These are phyloP conservation scores for Chymomyza costata DNA, from an alignment of 1,140 invertebrate genomes.

Conservation along the genomic window DNA sequence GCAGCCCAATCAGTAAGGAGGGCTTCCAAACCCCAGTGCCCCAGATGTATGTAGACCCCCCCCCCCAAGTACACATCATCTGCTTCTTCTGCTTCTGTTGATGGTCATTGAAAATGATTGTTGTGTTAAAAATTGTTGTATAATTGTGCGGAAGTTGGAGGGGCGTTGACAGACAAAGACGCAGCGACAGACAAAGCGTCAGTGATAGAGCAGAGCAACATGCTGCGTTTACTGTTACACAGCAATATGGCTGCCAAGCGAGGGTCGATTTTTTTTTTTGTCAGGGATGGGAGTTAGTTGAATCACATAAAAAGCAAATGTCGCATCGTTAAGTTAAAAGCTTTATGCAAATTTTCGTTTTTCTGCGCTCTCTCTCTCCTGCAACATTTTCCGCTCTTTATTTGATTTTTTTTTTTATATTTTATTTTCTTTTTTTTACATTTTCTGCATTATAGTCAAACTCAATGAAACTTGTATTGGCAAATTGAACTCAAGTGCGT, in stretches of 20 bases:
- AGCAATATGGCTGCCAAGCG: too few relatives aligned
- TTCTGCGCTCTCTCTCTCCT: conserved; percentile 7
- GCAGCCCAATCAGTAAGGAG: too few relatives aligned
- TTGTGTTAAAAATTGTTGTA: conserved; percentile 55
- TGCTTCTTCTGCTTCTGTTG: background rate
- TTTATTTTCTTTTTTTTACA: too few relatives aligned
- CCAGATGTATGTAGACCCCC: too few relatives aligned
- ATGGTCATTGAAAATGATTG: conserved; percentile 47
- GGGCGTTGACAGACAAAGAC: background rate
- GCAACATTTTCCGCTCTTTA: conserved; percentile 4
- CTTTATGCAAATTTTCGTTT: conserved; percentile 44
- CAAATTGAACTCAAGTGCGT: conserved; percentile 5
- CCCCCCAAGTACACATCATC: background rate
- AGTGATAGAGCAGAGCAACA: too few relatives aligned
- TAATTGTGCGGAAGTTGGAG: conserved; percentile 51
- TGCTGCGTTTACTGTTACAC: too few relatives aligned
- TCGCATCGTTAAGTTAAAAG: conserved; percentile 44
- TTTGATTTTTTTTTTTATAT: too few relatives aligned
- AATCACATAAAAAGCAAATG: conserved; percentile 51
- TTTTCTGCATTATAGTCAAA: conserved; percentile 4
- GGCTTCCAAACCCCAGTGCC: too few relatives aligned
- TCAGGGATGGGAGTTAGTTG: too few relatives aligned
- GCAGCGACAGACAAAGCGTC: too few relatives aligned
- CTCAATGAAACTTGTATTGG: conserved; percentile 37
- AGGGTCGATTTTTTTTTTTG: too few relatives aligned